Evolutionary conservation across 2,797 vertebrate species (phyloP).

Genomic region (Rhabdophis nuchalis): DNA sequence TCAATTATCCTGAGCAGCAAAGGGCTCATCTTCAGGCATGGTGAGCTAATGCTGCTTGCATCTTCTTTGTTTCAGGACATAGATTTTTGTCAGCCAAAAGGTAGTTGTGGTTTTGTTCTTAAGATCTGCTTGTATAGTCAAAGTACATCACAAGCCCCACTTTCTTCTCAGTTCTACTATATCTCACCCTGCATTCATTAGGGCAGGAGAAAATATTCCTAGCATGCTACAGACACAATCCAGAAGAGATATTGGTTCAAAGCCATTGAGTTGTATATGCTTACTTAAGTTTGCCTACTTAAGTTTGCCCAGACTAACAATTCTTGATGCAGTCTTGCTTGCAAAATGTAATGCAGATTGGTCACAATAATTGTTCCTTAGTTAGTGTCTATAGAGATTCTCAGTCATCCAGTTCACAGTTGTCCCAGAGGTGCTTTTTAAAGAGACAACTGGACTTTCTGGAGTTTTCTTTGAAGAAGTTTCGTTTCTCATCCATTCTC

Average conservation of each 20-base stretch:
- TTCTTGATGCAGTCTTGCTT: background rate
- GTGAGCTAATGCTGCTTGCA: constrained; percentile 21
- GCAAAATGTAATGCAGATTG: background rate
- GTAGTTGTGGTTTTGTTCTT: constrained; percentile 18
- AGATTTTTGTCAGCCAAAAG: constrained; percentile 42
- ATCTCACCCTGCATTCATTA: background rate
- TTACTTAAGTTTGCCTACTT: background rate
- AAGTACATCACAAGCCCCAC: background rate
- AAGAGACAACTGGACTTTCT: too few relatives aligned
- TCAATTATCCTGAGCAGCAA: constrained; percentile 56
- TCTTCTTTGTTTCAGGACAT: background rate
- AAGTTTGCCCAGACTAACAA: background rate
- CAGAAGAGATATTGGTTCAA: background rate
- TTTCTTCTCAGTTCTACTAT: background rate
- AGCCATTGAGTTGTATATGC: background rate
- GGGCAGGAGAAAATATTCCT: background rate
- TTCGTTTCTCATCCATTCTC: too few relatives aligned
- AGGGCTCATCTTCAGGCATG: constrained; percentile 39
- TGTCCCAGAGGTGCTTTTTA: too few relatives aligned
- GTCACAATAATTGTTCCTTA: background rate
- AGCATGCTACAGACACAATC: background rate
- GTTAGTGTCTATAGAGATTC: background rate
- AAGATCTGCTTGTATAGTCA: constrained; percentile 6
- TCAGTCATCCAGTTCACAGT: too few relatives aligned
- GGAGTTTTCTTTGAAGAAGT: too few relatives aligned